Percentiles rank a stretch among this genome's conserved stretches.
phyloP scores from a whole-genome alignment of 2,888 invertebrate genomes.

The Andrena dorsata region DNA sequence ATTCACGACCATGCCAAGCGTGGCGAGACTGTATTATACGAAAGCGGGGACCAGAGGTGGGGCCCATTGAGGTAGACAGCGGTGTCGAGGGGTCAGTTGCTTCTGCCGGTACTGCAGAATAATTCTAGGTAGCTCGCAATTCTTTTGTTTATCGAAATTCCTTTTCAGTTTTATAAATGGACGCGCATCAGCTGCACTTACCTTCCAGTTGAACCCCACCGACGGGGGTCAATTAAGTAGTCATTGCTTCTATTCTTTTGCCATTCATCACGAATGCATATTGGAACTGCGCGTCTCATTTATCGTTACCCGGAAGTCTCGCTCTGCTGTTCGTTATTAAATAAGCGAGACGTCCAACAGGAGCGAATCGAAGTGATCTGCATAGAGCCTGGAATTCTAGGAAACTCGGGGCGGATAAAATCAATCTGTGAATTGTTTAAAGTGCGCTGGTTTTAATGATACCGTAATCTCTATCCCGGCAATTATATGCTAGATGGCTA shows the following conservation, averaged over 20 bases:
- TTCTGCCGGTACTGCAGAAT: neutral
- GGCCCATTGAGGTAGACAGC: no score
- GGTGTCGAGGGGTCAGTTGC: neutral
- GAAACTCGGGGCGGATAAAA: constrained; percentile 10
- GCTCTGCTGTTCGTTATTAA: neutral
- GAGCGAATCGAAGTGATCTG: constrained; percentile 8
- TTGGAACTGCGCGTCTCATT: neutral
- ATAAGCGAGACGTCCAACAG: neutral
- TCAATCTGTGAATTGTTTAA: constrained; percentile 6
- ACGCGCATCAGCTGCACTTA: neutral
- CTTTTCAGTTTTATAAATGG: no score
- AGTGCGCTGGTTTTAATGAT: neutral
- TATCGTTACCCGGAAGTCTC: constrained; percentile 1
- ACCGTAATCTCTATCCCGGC: constrained; percentile 20
- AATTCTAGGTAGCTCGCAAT: no score
- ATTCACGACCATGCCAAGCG: no score
- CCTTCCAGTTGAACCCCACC: constrained; percentile 28
- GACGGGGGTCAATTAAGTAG: constrained; percentile 13
- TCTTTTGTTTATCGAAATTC: no score
- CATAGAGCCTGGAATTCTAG: constrained; percentile 3
- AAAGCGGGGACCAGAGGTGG: no score
- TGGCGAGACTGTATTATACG: no score
- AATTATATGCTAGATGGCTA: constrained; percentile 28
- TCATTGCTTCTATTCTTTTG: neutral
- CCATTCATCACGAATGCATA: neutral